Base-by-base conservation (phyloP, 2,888 invertebrate genomes). In the Leucoma salicis region DNA sequence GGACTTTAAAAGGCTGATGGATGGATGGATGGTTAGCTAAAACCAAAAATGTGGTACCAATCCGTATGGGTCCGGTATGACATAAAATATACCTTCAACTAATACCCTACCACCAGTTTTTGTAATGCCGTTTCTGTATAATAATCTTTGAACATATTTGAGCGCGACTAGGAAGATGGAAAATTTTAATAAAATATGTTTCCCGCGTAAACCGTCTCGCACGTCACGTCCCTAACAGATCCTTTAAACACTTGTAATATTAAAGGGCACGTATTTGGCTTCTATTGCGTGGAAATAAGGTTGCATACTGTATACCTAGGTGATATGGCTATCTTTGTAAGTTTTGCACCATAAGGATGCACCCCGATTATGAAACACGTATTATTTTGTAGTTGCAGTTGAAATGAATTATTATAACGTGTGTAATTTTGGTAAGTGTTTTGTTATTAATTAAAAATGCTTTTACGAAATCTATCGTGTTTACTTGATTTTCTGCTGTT, bases 171-270 rank as follows among this genome's bases (percentile, higher is more conserved):
- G 63, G 68, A 62, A 78, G 75, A 79, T 78, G 78, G 79, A 78
- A 81, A 82, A 78, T 81, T 81, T 78, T 79, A 81, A 80, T 82
- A 82, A 81, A 81, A 80, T 79, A 81, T 78, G 74, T 81, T 79
- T 66, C 70, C 65, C 73, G 74, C 71, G 71, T 70, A 78, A 77
- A 77, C 73, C 67, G 66, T 73, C 70, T 57, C 54, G 52, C 51
- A 64, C 75, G 71, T 76, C 76, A 76, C 78, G 74, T 74, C 71
- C 63, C 66, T 66, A 67, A 72, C 74, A 68, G 67, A 74, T 71
- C 73, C 70, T 65, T 70, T 70, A 76, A 72, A 73, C 71, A 70
- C 70, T 70, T 65, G 54, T 57, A 53, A 66, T 54, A 49, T 53
- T 53, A 44, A 34, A 34, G 32, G 16, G 37, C 37, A 34, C 33